Percentiles rank a stretch among this genome's conserved stretches.
Evolutionary conservation across 2,113 vertebrate species (phyloP).

Genomic region (Pyxicephalus adspersus): DNA sequence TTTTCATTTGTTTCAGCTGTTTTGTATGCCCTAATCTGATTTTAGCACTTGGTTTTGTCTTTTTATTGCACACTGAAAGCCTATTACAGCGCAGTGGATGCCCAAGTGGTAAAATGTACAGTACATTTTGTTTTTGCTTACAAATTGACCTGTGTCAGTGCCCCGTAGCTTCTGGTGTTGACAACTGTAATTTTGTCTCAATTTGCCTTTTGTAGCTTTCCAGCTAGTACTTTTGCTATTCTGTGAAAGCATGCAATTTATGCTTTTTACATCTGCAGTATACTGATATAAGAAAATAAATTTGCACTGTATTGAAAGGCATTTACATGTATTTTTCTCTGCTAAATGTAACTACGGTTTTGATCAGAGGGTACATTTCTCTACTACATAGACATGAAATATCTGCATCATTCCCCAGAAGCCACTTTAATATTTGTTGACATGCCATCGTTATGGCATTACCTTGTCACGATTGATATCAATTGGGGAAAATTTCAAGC

Average conservation of each 20-base stretch:
- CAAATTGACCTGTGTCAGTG: conserved; percentile 39
- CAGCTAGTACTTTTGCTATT: conserved; percentile 14
- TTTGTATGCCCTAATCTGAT: neutral
- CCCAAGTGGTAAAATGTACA: conserved; percentile 37
- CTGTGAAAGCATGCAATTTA: conserved; percentile 42
- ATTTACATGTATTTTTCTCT: conserved; percentile 28
- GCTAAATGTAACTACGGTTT: neutral
- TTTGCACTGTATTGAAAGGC: conserved; percentile 11
- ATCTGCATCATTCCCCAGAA: conserved; percentile 2
- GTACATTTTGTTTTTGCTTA: conserved; percentile 49
- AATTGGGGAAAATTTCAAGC: neutral
- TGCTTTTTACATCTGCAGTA: conserved; percentile 16
- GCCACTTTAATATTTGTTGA: neutral
- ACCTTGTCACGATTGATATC: neutral
- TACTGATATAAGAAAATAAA: conserved; percentile 21
- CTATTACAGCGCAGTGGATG: conserved; percentile 32
- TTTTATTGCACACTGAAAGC: conserved; percentile 29
- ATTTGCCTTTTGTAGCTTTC: conserved; percentile 38
- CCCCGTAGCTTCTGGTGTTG: conserved; percentile 36
- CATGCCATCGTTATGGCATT: neutral
- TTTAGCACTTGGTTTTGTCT: neutral
- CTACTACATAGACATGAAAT: neutral
- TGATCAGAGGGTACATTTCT: conserved; percentile 20
- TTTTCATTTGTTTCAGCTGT: neutral
- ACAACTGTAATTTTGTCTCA: conserved; percentile 46